phyloP scores from a whole-genome alignment of 2,797 vertebrate genomes.

The Argyrosomus regius region DNA sequence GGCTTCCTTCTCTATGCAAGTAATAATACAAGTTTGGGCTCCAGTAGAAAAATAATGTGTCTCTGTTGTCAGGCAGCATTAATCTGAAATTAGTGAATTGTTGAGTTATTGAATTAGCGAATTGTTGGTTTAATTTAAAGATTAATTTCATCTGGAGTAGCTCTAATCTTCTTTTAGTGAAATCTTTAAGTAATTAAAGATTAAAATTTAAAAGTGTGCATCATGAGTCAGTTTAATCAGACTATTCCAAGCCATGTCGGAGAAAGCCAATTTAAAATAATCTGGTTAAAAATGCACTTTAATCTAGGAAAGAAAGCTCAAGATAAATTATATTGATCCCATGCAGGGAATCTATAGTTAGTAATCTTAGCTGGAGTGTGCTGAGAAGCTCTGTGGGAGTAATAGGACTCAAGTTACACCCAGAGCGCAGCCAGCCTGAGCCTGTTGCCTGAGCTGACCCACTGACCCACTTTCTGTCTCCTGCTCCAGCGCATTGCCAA shows the following conservation, averaged over 20 bases:
- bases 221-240: background rate
- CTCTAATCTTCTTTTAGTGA: background rate
- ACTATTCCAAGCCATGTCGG: background rate
- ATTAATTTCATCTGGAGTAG: background rate
- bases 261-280: background rate
- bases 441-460: slow-evolving; percentile 82
- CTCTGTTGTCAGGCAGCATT: background rate
- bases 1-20: background rate
- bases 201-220: background rate
- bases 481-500: slow-evolving; percentile 60
- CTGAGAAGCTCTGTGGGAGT: slow-evolving; percentile 49
- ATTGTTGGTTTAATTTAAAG: background rate
- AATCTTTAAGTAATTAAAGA: background rate
- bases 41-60: background rate
- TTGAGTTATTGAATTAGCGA: too few species aligned
- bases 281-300: background rate
- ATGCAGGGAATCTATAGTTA: slow-evolving; percentile 46
- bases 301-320: background rate
- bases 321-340: slow-evolving; percentile 8
- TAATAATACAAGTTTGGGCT: background rate
- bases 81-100: background rate
- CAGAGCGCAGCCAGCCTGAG: slow-evolving; percentile 68
- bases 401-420: slow-evolving; percentile 73
- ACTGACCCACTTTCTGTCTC: slow-evolving; percentile 87
- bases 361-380: slow-evolving; percentile 39